Base-by-base conservation (phyloP, 2,888 invertebrate species). In the Megalurothrips usitatus region DNA sequence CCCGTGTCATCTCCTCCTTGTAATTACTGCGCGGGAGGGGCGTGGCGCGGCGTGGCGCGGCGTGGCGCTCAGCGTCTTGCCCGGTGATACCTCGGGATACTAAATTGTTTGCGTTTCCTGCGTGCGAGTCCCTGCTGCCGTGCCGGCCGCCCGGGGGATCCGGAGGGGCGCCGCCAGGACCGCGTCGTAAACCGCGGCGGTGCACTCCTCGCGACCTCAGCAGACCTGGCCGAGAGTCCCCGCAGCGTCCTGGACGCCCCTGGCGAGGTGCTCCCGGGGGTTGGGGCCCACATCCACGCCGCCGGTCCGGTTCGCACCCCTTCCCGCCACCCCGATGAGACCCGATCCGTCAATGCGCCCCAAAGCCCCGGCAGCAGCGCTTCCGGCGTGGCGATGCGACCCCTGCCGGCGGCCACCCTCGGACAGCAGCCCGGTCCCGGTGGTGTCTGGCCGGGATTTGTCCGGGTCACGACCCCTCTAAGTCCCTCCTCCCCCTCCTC, bases 41-140 rank as follows among this genome's bases (percentile, higher is more conserved):
- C 23, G 68, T 6, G 68, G 68, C 1, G 63, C 9, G 23, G 68
- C 23, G 10, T 19, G 68, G 68, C 68, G 63, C 19, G 63, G 68
- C n/a, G 63, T 17, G 63, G 63, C n/a, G 63, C 19, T 11, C n/a
- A 23, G 58, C 12, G 58, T 17, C 58, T 11, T n/a, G 58, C 14
- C 58, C 58, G 58, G 58, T 26, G 68, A 75, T 75, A 75, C 68
- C 68, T 75, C 68, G 26, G 68, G 26, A 75, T 26, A 75, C 68
- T 75, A 26, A 75, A 75, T 75, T 75, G 68, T 75, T 75, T 75
- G 68, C 68, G 68, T 12, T 75, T 75, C 68, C 68, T 75, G 68
- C 26, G 68, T 26, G n/a, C n/a, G 34, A 43, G 58, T 58, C 58
- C 68, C 3, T 11, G 19, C 63, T 12, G 19, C 63, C 19, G 2